These are phyloP conservation scores for Nasonia giraulti DNA, from an alignment of 1,140 invertebrate genomes.

Conservation along the genomic window DNA sequence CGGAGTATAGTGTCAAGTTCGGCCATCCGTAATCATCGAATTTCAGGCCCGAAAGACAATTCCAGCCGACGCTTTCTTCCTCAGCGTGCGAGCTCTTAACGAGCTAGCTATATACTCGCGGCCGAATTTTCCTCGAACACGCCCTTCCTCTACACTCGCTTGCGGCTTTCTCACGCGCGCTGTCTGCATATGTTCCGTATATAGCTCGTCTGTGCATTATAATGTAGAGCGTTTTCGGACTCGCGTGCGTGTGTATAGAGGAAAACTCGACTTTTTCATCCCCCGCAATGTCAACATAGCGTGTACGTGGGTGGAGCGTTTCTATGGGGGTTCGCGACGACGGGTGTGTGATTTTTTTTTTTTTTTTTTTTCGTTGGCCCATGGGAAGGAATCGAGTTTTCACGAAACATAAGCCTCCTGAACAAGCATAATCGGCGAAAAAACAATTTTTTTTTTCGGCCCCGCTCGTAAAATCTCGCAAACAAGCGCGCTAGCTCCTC, in stretches of 20 bases:
- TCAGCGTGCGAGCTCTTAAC: background rate
- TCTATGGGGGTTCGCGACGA: background rate
- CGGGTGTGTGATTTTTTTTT: background rate
- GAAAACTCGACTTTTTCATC: constrained; percentile 15
- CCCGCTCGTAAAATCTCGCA: background rate
- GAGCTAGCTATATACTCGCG: background rate
- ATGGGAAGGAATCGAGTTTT: background rate
- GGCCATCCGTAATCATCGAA: constrained; percentile 52
- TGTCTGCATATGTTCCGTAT: background rate
- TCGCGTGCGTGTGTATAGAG: background rate
- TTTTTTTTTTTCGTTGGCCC: too few relatives aligned
- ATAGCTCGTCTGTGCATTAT: constrained; percentile 20
- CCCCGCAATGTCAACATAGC: constrained; percentile 42
- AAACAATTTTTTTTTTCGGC: background rate
- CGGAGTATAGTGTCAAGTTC: constrained; percentile 37
- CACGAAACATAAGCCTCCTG: too few relatives aligned
- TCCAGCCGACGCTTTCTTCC: background rate
- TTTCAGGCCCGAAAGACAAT: constrained; percentile 48
- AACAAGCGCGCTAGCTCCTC: background rate
- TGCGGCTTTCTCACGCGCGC: constrained; percentile 22
- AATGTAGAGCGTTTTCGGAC: background rate
- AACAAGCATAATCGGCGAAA: background rate
- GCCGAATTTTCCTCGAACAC: constrained; percentile 43
- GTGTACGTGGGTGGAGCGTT: background rate
- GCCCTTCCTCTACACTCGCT: constrained; percentile 11